A percentile compares a stretch with the other conserved stretches of the same genome.
These are phyloP conservation scores for Chromobotia macracanthus DNA, from an alignment of 2,797 vertebrate genomes.

Conservation along the genomic window DNA sequence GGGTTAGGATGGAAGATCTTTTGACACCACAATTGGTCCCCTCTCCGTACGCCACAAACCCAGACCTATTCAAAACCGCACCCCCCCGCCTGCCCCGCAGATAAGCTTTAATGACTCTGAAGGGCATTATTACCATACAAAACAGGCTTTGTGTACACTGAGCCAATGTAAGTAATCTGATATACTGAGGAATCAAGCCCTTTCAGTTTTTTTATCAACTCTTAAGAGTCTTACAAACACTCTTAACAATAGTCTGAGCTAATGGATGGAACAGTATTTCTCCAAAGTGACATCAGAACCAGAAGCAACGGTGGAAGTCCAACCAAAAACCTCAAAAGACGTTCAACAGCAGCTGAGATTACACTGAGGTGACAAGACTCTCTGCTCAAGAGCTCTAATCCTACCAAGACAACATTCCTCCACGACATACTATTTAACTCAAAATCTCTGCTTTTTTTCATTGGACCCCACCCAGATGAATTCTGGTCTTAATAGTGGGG, in stretches of 20 bases:
- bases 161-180: conserved; percentile 68
- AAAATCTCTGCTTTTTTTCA: neutral
- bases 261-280: conserved; percentile 56
- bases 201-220: conserved; percentile 67
- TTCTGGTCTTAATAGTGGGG: neutral
- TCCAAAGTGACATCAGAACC: conserved; percentile 69
- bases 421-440: conserved; percentile 18
- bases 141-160: conserved; percentile 73
- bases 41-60: conserved; percentile 62
- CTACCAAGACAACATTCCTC: conserved; percentile 4
- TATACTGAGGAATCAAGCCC: conserved; percentile 66
- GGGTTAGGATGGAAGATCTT: conserved; percentile 53
- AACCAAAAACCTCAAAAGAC: conserved; percentile 63
- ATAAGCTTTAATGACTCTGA: conserved; percentile 66
- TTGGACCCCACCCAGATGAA: neutral
- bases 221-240: conserved; percentile 53
- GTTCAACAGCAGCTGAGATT: conserved; percentile 64
- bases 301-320: conserved; percentile 55
- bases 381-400: neutral
- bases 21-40: conserved; percentile 59
- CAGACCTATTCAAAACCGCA: conserved; percentile 58
- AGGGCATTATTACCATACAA: conserved; percentile 69
- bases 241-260: conserved; percentile 39
- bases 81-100: conserved; percentile 55
- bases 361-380: conserved; percentile 19